Evolutionary conservation across 2,113 vertebrate species (phyloP).

Genomic region (Lucifuga dentata): DNA sequence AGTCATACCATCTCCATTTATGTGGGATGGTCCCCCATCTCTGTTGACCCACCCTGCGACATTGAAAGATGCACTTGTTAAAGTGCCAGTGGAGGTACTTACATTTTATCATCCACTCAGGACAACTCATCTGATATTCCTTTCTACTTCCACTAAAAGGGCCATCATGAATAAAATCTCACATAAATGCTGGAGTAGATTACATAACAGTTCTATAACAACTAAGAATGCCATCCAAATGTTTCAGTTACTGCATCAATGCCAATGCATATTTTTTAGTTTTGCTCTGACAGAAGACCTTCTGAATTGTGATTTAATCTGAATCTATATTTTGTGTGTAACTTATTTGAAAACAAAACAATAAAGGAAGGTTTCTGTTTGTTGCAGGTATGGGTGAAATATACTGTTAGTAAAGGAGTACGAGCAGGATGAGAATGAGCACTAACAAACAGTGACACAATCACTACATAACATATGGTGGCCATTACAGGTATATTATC

Average conservation of each 20-base stretch:
- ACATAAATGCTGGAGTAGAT: slow-evolving; percentile 43
- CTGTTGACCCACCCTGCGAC: too few species aligned
- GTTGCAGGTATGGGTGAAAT: slow-evolving; percentile 9
- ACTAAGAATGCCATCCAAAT: slow-evolving; percentile 18
- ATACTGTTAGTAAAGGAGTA: slow-evolving; percentile 4
- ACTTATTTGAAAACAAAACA: slow-evolving; percentile 32
- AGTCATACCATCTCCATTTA: too few species aligned
- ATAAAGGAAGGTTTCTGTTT: slow-evolving; percentile 4
- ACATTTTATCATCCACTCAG: slow-evolving; percentile 4
- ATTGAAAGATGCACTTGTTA: too few species aligned
- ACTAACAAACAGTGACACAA: slow-evolving; percentile 13
- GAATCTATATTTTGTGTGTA: not conserved
- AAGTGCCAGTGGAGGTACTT: not conserved
- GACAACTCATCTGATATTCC: slow-evolving; percentile 20
- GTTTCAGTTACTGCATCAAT: slow-evolving; percentile 8
- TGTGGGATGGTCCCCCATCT: too few species aligned
- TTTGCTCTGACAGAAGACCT: slow-evolving; percentile 19
- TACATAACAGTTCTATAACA: slow-evolving; percentile 38
- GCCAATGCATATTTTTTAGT: not conserved
- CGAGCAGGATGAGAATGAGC: not conserved
- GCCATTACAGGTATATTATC: not conserved
- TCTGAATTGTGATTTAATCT: slow-evolving; percentile 27
- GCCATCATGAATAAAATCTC: slow-evolving; percentile 59
- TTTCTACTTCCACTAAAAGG: slow-evolving; percentile 43
- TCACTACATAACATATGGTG: not conserved